phyloP scores from a whole-genome alignment of 2,888 invertebrate species.

The Lochmaea crataegi region DNA sequence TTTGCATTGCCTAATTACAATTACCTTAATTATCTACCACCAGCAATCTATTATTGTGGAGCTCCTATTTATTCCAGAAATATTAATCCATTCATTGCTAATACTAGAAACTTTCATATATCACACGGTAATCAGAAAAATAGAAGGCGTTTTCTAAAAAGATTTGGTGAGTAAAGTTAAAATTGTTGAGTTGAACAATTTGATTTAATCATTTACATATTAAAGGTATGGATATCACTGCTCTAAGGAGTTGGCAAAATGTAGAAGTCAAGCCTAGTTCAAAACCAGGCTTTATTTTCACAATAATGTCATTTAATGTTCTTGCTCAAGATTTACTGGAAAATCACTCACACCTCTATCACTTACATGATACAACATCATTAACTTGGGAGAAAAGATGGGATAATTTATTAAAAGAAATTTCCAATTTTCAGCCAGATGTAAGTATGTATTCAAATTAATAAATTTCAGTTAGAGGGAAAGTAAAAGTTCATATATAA shows the following conservation, averaged over 20 bases:
- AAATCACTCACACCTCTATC: conserved; percentile 80
- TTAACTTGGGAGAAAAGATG: conserved; percentile 80
- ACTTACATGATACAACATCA: conserved; percentile 68
- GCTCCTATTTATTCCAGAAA: conserved; percentile 3
- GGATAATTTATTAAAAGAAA: conserved; percentile 69
- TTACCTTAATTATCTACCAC: not conserved
- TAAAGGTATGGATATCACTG: conserved; percentile 36
- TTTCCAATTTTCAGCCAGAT: conserved; percentile 70
- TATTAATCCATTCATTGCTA: not conserved
- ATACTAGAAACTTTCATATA: conserved; percentile 1
- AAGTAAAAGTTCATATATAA: not conserved
- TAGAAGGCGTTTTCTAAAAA: conserved; percentile 1
- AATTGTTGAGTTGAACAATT: not conserved
- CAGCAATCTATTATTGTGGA: not conserved
- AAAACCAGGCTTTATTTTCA: conserved; percentile 68
- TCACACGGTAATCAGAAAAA: not conserved
- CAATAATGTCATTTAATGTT: conserved; percentile 88
- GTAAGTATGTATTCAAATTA: conserved; percentile 63
- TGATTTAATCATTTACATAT: not conserved
- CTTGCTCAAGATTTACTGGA: conserved; percentile 85
- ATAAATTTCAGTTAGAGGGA: not conserved
- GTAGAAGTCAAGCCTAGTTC: conserved; percentile 29
- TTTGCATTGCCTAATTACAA: not conserved
- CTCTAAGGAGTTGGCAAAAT: conserved; percentile 41
- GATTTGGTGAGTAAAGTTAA: not conserved